Evolutionary conservation across 2,888 invertebrate species (phyloP).

Genomic region (Noctua comes): DNA sequence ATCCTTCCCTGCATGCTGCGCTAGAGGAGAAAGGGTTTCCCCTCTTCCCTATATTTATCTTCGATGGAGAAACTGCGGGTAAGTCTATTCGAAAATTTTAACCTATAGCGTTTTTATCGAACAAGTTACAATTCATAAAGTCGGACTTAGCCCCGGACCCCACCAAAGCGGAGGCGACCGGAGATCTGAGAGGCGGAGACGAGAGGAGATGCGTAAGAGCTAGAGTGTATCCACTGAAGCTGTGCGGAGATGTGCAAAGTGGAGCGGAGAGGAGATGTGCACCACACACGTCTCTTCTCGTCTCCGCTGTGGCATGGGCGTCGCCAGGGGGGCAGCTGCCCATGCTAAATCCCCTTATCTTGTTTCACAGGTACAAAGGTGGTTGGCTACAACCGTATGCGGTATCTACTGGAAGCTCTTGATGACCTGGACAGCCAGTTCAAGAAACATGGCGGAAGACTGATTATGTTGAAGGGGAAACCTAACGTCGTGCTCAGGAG

Average conservation of each 20-base stretch:
- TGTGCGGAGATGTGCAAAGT: no score
- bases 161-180: no score
- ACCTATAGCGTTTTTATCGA: not conserved
- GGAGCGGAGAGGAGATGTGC: no score
- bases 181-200: no score
- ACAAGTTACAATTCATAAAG: not conserved
- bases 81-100: slow-evolving; percentile 41
- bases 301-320: no score
- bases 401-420: slow-evolving; percentile 92
- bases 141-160: no score
- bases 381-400: slow-evolving; percentile 93
- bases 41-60: slow-evolving; percentile 92
- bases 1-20: slow-evolving; percentile 91
- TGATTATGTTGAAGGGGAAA: slow-evolving; percentile 91
- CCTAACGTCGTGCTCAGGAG: slow-evolving; percentile 90
- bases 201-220: no score
- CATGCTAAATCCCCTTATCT: not conserved
- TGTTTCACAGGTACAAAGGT: slow-evolving; percentile 89
- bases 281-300: no score
- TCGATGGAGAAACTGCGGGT: slow-evolving; percentile 94
- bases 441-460: slow-evolving; percentile 88
- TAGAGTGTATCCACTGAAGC: no score
- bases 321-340: no score
- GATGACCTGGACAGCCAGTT: slow-evolving; percentile 92
- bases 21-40: slow-evolving; percentile 80